Evolutionary conservation across 1,140 invertebrate genomes (phyloP).

Genomic region (Mycetomoellerius zeteki): DNA sequence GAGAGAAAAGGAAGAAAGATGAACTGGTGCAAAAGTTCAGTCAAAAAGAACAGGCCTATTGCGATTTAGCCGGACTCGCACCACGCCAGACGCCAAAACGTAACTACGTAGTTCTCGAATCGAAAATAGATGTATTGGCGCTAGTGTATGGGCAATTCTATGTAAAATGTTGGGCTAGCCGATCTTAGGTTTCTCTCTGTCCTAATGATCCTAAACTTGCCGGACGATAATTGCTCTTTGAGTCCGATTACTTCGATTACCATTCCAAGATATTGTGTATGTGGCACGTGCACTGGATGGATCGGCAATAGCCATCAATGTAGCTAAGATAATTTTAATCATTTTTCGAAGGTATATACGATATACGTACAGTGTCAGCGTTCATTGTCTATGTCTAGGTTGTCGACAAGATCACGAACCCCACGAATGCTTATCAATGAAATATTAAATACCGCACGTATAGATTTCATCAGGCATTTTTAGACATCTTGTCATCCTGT

Average conservation of each 20-base stretch:
- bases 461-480: neutral
- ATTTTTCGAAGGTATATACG: slow-evolving; percentile 50
- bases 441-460: neutral
- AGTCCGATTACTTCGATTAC: neutral
- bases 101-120: too few relatives aligned
- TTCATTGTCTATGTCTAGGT: neutral
- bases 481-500: neutral
- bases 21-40: too few relatives aligned
- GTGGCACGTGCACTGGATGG: slow-evolving; percentile 81
- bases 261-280: slow-evolving; percentile 69
- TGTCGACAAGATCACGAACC: neutral
- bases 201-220: too few relatives aligned
- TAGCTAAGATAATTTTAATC: slow-evolving; percentile 63
- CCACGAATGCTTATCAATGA: slow-evolving; percentile 5
- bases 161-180: too few relatives aligned
- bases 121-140: too few relatives aligned
- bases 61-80: too few relatives aligned
- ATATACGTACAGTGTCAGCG: slow-evolving; percentile 8
- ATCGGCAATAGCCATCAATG: slow-evolving; percentile 75
- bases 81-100: too few relatives aligned
- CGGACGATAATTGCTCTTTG: neutral
- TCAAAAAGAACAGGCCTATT: too few relatives aligned
- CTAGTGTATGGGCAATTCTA: too few relatives aligned
- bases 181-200: too few relatives aligned
- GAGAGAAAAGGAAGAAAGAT: too few relatives aligned